A percentile compares a stretch with the other conserved stretches of the same genome.
Evolutionary conservation across 2,113 vertebrate genomes (phyloP).

Genomic region (Tyrannus savana): DNA sequence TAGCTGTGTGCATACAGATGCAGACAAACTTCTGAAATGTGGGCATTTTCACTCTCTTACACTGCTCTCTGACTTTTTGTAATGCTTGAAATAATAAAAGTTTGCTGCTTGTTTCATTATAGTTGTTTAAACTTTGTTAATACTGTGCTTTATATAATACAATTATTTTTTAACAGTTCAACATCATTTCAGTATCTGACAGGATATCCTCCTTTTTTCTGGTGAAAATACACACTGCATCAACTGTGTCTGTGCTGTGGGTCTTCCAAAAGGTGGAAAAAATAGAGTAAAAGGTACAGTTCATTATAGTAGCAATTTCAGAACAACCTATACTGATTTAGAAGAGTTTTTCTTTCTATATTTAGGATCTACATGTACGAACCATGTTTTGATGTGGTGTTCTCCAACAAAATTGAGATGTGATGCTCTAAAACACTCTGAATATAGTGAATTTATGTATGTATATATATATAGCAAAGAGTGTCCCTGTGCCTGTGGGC

Average conservation of each 20-base stretch:
- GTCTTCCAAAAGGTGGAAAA: neutral
- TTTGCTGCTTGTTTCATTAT: neutral
- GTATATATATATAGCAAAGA: neutral
- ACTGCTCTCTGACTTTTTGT: neutral
- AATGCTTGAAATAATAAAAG: slow-evolving; percentile 48
- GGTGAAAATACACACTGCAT: neutral
- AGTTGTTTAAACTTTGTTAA: neutral
- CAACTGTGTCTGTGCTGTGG: neutral
- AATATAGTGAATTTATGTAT: neutral
- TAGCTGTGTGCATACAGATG: neutral
- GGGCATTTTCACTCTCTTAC: neutral
- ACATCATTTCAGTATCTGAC: neutral
- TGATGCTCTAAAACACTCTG: neutral
- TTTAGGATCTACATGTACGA: neutral
- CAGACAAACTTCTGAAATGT: neutral
- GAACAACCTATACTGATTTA: neutral
- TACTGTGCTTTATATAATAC: neutral
- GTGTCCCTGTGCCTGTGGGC: neutral
- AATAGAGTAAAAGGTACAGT: neutral
- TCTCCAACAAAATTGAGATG: neutral
- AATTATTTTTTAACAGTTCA: neutral
- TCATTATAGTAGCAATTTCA: neutral
- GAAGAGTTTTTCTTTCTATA: neutral
- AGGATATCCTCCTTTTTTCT: neutral
- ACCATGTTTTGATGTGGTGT: neutral